A percentile compares a stretch with the other conserved stretches of the same genome.
Evolutionary conservation across 2,113 vertebrate genomes (phyloP).

Genomic region (zebrafish (Danio rerio)): DNA sequence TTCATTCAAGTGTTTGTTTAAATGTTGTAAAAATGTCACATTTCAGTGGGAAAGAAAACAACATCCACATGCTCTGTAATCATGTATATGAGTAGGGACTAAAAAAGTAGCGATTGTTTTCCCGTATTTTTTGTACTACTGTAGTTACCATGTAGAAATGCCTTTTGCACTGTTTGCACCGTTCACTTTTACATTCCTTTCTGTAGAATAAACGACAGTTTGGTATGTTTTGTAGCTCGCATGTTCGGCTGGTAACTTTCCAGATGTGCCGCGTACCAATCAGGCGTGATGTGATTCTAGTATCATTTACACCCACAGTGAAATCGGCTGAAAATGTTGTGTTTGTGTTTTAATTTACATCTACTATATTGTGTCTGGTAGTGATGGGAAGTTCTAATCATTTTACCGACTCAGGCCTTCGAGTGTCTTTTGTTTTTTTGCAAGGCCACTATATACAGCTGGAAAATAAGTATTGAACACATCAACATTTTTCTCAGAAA

Average conservation of each 20-base stretch:
- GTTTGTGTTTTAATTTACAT: background rate
- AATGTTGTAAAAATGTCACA: constrained; percentile 64
- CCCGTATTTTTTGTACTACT: constrained; percentile 65
- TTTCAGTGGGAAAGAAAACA: background rate
- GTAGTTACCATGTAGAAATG: constrained; percentile 66
- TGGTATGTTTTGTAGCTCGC: constrained; percentile 58
- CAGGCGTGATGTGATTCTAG: background rate
- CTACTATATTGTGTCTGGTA: background rate
- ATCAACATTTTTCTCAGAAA: too few relatives aligned
- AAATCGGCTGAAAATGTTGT: background rate
- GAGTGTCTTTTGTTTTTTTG: too few relatives aligned
- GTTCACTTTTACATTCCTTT: constrained; percentile 69
- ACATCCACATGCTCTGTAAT: constrained; percentile 52
- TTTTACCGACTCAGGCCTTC: too few relatives aligned
- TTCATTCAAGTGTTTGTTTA: constrained; percentile 60
- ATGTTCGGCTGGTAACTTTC: constrained; percentile 15
- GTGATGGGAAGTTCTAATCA: background rate
- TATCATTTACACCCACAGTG: background rate
- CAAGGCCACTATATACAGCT: too few relatives aligned
- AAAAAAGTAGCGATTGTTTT: constrained; percentile 50
- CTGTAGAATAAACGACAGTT: constrained; percentile 39
- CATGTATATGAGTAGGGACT: constrained; percentile 56
- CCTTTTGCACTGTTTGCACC: constrained; percentile 76
- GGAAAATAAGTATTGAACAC: too few relatives aligned
- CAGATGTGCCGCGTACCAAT: background rate